phyloP scores from a whole-genome alignment of 2,888 invertebrate species.

The Oxycera nigricornis region DNA sequence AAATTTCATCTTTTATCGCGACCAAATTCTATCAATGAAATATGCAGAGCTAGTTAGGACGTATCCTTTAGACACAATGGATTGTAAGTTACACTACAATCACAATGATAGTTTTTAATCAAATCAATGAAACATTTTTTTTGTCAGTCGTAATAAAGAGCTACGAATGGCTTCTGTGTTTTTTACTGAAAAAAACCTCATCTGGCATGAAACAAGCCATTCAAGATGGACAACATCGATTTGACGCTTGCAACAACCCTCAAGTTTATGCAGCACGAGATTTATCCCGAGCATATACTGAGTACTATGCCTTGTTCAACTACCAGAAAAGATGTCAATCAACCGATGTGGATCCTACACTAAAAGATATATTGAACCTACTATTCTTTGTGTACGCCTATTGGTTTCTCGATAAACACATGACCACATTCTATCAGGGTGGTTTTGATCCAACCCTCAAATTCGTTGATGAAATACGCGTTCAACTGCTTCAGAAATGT shows the following conservation, averaged over 20 bases:
- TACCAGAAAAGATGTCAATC: slow-evolving; percentile 54
- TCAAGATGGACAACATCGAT: slow-evolving; percentile 70
- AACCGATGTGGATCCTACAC: slow-evolving; percentile 56
- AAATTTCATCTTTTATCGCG: slow-evolving; percentile 68
- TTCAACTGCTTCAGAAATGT: slow-evolving; percentile 74
- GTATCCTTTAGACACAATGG: slow-evolving; percentile 51
- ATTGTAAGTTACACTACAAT: slow-evolving; percentile 54
- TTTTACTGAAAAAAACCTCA: slow-evolving; percentile 75
- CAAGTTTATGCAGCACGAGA: slow-evolving; percentile 83
- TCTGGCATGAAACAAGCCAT: slow-evolving; percentile 67
- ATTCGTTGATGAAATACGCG: slow-evolving; percentile 70
- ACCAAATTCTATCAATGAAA: slow-evolving; percentile 60
- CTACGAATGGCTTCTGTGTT: slow-evolving; percentile 86
- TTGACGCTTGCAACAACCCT: slow-evolving; percentile 78
- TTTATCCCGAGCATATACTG: slow-evolving; percentile 79
- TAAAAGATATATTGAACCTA: slow-evolving; percentile 62
- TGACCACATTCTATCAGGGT: slow-evolving; percentile 74
- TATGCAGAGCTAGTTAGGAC: slow-evolving; percentile 49
- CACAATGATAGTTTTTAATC: too few relatives aligned
- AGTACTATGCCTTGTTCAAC: slow-evolving; percentile 67
- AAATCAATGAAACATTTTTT: slow-evolving; percentile 20
- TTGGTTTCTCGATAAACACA: slow-evolving; percentile 72
- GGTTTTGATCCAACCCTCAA: slow-evolving; percentile 64
- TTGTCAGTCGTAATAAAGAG: slow-evolving; percentile 72
- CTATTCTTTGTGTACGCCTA: slow-evolving; percentile 67